A percentile compares a stretch with the other conserved stretches of the same genome.
These are phyloP conservation scores for Mylabris sibirica DNA, from an alignment of 2,888 invertebrate genomes.

Conservation along the genomic window DNA sequence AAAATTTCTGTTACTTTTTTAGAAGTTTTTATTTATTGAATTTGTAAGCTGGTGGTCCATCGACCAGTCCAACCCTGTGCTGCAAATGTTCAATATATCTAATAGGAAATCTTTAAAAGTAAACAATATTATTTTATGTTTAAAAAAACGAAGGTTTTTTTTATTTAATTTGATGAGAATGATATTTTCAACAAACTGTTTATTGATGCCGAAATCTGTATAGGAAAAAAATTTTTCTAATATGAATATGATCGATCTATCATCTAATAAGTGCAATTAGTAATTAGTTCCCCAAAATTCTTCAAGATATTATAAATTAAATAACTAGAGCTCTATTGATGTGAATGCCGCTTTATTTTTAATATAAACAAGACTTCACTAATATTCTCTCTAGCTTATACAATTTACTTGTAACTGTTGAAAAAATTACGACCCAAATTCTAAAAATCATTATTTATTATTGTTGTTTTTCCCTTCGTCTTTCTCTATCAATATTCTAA, in stretches of 20 bases:
- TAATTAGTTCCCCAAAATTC: not conserved
- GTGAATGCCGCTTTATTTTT: not conserved
- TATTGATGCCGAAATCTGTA: not conserved
- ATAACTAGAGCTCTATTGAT: not conserved
- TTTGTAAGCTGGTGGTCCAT: no score
- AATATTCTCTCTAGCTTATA: not conserved
- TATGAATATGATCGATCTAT: conserved; percentile 3
- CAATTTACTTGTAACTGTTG: not conserved
- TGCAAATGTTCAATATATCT: no score
- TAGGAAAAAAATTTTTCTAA: not conserved
- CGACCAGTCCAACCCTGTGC: no score
- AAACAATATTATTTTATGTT: no score
- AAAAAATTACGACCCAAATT: not conserved
- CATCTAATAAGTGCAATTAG: not conserved
- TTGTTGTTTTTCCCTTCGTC: not conserved
- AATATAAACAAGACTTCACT: not conserved
- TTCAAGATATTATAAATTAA: not conserved
- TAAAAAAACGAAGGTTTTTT: no score
- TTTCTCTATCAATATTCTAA: not conserved
- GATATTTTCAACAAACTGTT: not conserved
- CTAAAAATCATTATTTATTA: not conserved
- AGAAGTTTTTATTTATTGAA: no score
- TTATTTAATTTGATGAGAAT: not conserved
- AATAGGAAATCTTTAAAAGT: no score
- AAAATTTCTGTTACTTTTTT: no score